Percentiles rank a stretch among this genome's conserved stretches.
phyloP scores from a whole-genome alignment of 1,140 invertebrate genomes.

The Dryas iulia region DNA sequence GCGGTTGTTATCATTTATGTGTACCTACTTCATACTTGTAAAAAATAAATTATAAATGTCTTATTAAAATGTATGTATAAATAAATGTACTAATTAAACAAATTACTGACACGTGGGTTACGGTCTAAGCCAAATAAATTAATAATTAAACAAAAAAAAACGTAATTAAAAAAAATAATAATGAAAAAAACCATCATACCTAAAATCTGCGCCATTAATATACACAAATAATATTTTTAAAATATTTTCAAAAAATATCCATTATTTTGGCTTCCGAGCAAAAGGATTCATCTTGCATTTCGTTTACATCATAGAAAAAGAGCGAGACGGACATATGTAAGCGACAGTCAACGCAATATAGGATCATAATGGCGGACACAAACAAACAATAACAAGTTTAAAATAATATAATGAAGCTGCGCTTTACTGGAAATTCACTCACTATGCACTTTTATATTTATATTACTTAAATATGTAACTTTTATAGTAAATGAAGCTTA shows the following conservation, averaged over 20 bases:
- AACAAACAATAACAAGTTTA: conserved; percentile 40
- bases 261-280: neutral
- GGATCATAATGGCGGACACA: conserved; percentile 60
- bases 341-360: conserved; percentile 41
- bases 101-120: too few relatives aligned
- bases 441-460: conserved; percentile 29
- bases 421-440: conserved; percentile 32
- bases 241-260: neutral
- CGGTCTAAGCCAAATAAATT: too few relatives aligned
- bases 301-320: conserved; percentile 41
- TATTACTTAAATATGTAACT: conserved; percentile 22
- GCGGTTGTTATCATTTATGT: too few relatives aligned
- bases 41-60: too few relatives aligned
- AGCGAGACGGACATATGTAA: conserved; percentile 53
- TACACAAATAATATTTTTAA: neutral
- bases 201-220: neutral
- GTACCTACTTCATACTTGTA: too few relatives aligned
- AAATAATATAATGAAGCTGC: neutral
- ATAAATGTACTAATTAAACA: too few relatives aligned
- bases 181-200: neutral
- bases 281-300: conserved; percentile 34
- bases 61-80: too few relatives aligned
- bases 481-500: conserved; percentile 11
- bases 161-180: neutral
- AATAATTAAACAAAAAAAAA: neutral